A percentile compares a stretch with the other conserved stretches of the same genome.
phyloP scores from a whole-genome alignment of 2,113 vertebrate species.

The Montifringilla adamsi region DNA sequence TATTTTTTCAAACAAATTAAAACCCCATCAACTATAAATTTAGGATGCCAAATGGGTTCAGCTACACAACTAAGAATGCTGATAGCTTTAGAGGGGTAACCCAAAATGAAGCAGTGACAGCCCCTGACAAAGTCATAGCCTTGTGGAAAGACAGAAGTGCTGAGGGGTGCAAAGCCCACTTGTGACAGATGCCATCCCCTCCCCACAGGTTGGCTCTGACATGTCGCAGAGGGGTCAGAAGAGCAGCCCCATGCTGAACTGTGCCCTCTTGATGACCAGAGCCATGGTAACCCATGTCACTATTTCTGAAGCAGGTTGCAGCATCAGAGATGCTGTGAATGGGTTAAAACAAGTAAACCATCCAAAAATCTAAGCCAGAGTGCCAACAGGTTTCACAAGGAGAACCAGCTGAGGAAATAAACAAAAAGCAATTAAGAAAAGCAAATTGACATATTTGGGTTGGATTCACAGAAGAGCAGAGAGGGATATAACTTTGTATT shows the following conservation, averaged over 20 bases:
- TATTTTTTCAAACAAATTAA: not conserved
- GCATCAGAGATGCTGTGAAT: not conserved
- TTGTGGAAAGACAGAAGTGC: not conserved
- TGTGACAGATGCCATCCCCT: not conserved
- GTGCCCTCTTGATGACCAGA: not conserved
- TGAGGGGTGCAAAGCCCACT: not conserved
- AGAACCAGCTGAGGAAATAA: constrained; percentile 27
- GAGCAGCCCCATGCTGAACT: not conserved
- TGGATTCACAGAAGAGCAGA: constrained; percentile 48
- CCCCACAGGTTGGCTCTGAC: not conserved
- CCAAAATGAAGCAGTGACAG: not conserved
- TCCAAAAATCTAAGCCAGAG: not conserved
- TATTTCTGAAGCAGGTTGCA: not conserved
- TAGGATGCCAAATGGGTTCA: no score
- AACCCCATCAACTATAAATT: not conserved
- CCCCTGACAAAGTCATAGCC: not conserved
- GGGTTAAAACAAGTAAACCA: not conserved
- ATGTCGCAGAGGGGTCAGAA: not conserved
- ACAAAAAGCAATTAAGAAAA: constrained; percentile 67
- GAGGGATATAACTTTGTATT: constrained; percentile 44
- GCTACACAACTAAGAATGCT: no score
- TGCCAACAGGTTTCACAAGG: not conserved
- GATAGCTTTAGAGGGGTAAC: not conserved
- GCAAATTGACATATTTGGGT: constrained; percentile 55
- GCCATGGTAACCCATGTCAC: rapidly evolving